Base-by-base conservation (phyloP, 2,888 invertebrate species). In the Lasioglossum zephyrum region DNA sequence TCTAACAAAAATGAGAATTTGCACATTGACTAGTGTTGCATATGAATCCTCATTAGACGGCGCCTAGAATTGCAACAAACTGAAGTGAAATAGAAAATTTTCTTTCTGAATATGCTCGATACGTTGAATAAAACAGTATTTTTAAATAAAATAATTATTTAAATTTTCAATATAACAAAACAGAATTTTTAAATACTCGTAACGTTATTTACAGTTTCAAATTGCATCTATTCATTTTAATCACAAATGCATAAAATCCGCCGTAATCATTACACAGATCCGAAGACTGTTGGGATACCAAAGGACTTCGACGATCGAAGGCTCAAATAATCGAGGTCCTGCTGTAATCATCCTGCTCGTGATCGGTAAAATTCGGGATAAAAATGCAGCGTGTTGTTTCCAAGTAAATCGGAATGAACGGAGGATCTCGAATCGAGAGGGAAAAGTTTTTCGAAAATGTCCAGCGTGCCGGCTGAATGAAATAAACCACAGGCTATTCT, bases 401-500 rank as follows among this genome's bases (percentile, higher is more conserved):
- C 1, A 11, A 13, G 4, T 2, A 53, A 9, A 53, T 53, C 22
- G 2, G 22, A 53, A 53, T 53, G 8, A 22, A 22, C 2, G 53
- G 8, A 2, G 13, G 11, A 22, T 1, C 9, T 39, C 18, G 39
- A 69, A 41, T 22, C n/a, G 39, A 39, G n/a, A n/a, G 47, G 39
- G n/a, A 18, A 5, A 77, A 39, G 9, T 16, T 31, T n/a, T 22
- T 13, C n/a, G 44, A 84, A 6, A 63, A 73, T 81, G 49, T 31
- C n/a, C 69, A 4, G 16, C 13, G 13, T 36, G 13, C 41, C 16
- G 72, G 73, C 78, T n/a, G n/a, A 77, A 66, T 26, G 66, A 81
- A 84, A 84, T 69, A 78, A 81, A 73, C 78, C 75, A 22, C 66
- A 41, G 63, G 47, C 76, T 72, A 81, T 78, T 81, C 78, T 73